Evolutionary conservation across 2,888 invertebrate species (phyloP), one percentile per base, ranked within the genome.

Genomic region (Anticlea derivata): DNA sequence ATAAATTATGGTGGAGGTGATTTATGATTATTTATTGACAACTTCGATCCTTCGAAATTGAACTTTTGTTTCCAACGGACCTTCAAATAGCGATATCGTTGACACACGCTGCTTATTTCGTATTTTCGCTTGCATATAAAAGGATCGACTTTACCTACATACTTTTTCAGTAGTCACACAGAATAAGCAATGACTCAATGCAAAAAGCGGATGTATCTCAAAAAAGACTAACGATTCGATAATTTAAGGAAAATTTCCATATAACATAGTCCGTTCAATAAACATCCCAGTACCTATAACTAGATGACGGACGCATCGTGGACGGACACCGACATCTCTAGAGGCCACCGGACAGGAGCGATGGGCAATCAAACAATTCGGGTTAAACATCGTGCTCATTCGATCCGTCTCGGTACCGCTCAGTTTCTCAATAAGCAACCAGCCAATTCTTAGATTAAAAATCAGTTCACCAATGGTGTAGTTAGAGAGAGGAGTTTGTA

Each of bases 291-390:
- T 62, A 57, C 61, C 61, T 58, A 54, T 17, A 2, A 17, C 2
- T 17, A 17, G 17, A 17, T 37, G 51, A 55, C 60, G 52, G 55
- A 58, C 63, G 55, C 63, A 68, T 70, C 65, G 65, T 52, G 44
- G 58, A 52, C 53, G 44, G 58, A 52, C 53, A 38, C 55, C 48
- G 61, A 54, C 55, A 52, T 62, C 57, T 52, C 54, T 49, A 54
- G 66, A 69, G 68, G 65, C 65, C 70, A 61, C 70, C 69, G 71
- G 69, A 75, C 70, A 68, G 67, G 66, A 70, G 69, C 65, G 74
- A 75, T 71, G 68, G 70, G 65, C 80, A 85, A 87, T 87, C 85
- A 86, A 80, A 80, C 82, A 83, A 87, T 87, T 85, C 78, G 80
- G 82, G 85, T 75, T 79, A 83, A 81, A 76, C 73, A 73, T 55